phyloP scores from a whole-genome alignment of 2,113 vertebrate species.

The Pollachius pollachius region DNA sequence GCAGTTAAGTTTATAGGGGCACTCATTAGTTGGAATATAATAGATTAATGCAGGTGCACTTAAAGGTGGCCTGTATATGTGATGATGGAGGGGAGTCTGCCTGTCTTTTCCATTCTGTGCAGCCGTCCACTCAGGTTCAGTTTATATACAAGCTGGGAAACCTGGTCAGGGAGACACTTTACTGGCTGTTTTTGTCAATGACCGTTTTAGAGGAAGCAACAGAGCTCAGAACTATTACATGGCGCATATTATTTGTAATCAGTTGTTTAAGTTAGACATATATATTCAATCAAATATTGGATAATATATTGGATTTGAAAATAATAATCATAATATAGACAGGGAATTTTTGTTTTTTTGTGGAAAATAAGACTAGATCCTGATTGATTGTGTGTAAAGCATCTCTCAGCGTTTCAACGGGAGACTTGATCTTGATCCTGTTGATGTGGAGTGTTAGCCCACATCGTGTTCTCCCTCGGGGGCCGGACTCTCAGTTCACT shows the following conservation, averaged over 20 bases:
- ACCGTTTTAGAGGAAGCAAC: background rate
- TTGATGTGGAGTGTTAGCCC: conserved; percentile 69
- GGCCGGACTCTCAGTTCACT: conserved; percentile 70
- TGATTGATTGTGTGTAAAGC: conserved; percentile 24
- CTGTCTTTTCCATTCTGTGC: conserved; percentile 58
- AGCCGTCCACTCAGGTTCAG: conserved; percentile 36
- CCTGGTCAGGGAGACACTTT: conserved; percentile 28
- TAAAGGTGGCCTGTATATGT: conserved; percentile 74
- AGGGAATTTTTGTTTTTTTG: background rate
- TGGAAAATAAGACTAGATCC: background rate
- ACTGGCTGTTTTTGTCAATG: conserved; percentile 8
- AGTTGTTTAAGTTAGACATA: too few relatives aligned
- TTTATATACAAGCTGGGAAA: conserved; percentile 13
- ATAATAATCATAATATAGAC: too few relatives aligned
- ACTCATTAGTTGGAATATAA: conserved; percentile 81
- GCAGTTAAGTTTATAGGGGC: conserved; percentile 76
- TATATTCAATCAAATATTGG: too few relatives aligned
- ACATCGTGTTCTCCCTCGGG: conserved; percentile 65
- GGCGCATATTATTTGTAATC: background rate
- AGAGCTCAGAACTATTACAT: conserved; percentile 20
- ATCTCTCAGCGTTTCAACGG: conserved; percentile 48
- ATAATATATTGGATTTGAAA: too few relatives aligned
- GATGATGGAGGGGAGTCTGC: conserved; percentile 63
- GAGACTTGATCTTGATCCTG: conserved; percentile 48
- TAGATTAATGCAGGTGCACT: conserved; percentile 77